Conservation (phyloP, 2,797 vertebrate genomes). For the Acanthis flammea region DNA sequence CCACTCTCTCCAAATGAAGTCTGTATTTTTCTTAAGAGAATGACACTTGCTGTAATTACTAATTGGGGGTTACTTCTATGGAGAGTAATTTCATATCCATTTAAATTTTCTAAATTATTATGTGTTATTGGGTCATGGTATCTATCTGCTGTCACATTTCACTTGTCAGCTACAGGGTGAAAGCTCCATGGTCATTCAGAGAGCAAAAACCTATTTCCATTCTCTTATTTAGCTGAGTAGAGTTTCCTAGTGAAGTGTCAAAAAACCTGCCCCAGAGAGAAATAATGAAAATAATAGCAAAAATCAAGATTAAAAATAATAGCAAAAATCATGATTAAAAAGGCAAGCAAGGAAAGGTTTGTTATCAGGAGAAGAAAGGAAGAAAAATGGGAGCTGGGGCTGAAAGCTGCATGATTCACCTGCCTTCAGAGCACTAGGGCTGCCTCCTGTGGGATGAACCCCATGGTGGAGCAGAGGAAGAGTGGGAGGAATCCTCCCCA, state of each 20-base stretch:
- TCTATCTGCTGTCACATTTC: not conserved
- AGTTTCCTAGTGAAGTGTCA: not conserved
- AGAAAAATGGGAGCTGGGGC: not conserved
- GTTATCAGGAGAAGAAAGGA: not conserved
- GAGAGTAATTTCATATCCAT: not conserved
- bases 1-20: not conserved
- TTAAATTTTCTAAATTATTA: not conserved
- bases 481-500: not conserved
- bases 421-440: fast-evolving
- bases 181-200: not conserved
- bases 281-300: not conserved
- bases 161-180: not conserved
- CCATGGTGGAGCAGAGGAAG: not conserved
- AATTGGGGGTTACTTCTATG: not conserved
- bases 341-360: not conserved
- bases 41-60: not conserved
- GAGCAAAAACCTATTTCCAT: not conserved
- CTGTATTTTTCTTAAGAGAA: not conserved
- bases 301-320: not conserved
- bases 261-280: not conserved
- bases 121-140: not conserved
- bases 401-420: not conserved
- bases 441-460: not conserved
- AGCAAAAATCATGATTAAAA: too few species aligned
- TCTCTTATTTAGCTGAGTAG: not conserved